Evolutionary conservation across 2,888 invertebrate genomes (phyloP), one percentile per base, ranked within the genome.

Genomic region (Stenoptilia bipunctidactyla): DNA sequence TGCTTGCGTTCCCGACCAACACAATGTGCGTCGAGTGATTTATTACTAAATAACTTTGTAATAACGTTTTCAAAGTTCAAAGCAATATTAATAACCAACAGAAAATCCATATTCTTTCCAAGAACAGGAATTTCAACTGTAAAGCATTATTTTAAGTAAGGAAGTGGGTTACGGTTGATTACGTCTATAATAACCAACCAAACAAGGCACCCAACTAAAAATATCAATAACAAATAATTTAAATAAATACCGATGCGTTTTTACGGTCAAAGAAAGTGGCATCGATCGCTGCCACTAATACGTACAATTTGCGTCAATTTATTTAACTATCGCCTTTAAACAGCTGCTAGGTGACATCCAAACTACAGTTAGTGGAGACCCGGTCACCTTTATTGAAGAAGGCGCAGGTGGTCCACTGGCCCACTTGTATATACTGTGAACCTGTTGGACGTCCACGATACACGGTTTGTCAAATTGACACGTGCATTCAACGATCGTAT

Each of bases 361-460:
- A 72, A 70, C 63, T 61, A 80, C 82, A 72, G 80, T 80, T 80
- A 79, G 56, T 46, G 49, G 56, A 63, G 71, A 80, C 83, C 72
- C 66, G 79, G 82, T 83, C 63, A 82, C 73, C 73, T 60, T 70
- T 56, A 72, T 70, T 65, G 51, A 53, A 59, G 52, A 47, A 3
- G 48, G 50, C 56, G 58, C 55, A 56, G 54, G 58, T 56, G 58
- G 55, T 55, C 56, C 49, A 57, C 58, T 70, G 66, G 62, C 73
- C 70, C 50, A 71, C 67, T 68, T 72, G 10, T 34, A 38, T 30
- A 30, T n/a, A 3, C 30, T 20, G 12, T 30, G n/a, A 55, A 53
- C 64, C 66, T 64, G 61, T 66, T 63, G 30, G 30, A 30, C 30
- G 12, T 12, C n/a, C 20, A 50, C 50, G 48, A 50, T 47, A 46